These are phyloP conservation scores for Oreochromis spilurus DNA, from an alignment of 2,113 vertebrate genomes.

Conservation along the genomic window DNA sequence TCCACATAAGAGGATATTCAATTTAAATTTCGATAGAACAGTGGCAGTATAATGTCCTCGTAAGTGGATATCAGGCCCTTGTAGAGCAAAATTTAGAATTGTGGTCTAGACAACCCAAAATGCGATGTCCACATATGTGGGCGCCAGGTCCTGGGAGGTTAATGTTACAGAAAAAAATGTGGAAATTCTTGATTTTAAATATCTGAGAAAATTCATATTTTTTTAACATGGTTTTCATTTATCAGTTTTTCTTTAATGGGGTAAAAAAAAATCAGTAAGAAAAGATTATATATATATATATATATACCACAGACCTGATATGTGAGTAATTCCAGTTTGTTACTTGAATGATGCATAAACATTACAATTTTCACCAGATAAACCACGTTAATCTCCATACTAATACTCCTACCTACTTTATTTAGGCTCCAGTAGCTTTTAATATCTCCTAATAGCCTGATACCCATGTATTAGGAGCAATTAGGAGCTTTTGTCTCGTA, in stretches of 20 bases:
- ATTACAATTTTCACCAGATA: not conserved
- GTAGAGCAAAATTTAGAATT: not conserved
- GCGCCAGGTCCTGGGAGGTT: not conserved
- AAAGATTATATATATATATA: not conserved
- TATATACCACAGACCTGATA: not conserved
- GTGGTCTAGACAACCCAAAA: not conserved
- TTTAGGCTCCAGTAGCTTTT: not conserved
- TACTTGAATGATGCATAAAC: not conserved
- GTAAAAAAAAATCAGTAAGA: not conserved
- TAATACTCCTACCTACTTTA: accelerated
- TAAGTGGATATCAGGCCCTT: not conserved
- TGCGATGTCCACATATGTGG: not conserved
- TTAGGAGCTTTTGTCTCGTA: not conserved
- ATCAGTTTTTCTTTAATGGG: not conserved
- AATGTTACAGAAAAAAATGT: not conserved
- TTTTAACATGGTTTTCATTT: not conserved
- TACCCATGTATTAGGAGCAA: not conserved
- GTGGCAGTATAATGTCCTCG: not conserved
- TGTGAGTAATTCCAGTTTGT: not conserved
- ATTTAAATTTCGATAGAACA: not conserved
- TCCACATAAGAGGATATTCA: not conserved
- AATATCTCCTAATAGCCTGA: not conserved
- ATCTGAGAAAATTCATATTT: not conserved
- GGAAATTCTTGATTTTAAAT: not conserved
- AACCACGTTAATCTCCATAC: not conserved